These are phyloP conservation scores for Cataglyphis rosenhaueri DNA, from an alignment of 2,888 invertebrate species.

Conservation along the genomic window DNA sequence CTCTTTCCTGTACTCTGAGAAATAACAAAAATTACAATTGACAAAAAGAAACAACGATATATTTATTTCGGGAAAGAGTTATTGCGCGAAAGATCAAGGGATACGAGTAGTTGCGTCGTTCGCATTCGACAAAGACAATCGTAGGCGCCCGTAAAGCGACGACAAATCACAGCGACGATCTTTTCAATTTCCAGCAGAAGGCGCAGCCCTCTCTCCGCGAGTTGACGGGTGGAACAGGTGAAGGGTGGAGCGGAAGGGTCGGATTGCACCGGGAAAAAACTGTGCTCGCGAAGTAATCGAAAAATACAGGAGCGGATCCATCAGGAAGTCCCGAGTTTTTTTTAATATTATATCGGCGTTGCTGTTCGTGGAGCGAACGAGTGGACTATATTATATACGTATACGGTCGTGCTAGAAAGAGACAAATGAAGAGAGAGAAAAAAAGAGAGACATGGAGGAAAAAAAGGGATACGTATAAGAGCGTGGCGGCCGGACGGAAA, in stretches of 20 bases:
- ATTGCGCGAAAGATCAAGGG: conserved; percentile 30
- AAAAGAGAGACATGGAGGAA: no score
- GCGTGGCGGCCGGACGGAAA: conserved; percentile 13
- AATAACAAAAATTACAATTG: conserved; percentile 20
- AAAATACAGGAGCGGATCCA: conserved; percentile 67
- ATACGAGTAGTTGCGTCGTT: conserved; percentile 28
- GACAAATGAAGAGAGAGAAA: neutral
- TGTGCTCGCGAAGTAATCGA: conserved; percentile 60
- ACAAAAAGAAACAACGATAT: neutral
- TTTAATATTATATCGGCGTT: conserved; percentile 70
- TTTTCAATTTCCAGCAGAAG: conserved; percentile 60
- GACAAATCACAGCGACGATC: conserved; percentile 46
- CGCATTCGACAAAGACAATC: conserved; percentile 41
- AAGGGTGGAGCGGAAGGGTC: conserved; percentile 50
- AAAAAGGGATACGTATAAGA: conserved; percentile 47
- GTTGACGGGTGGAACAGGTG: conserved; percentile 58
- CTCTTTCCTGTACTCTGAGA: neutral
- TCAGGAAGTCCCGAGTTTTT: conserved; percentile 64
- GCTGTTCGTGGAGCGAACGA: conserved; percentile 48
- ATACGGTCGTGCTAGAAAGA: conserved; percentile 36
- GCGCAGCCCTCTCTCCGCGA: conserved; percentile 55
- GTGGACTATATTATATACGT: conserved; percentile 48
- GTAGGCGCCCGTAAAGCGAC: conserved; percentile 33
- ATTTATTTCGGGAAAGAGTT: conserved; percentile 17
- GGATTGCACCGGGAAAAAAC: conserved; percentile 48